A percentile compares a stretch with the other conserved stretches of the same genome.
These are phyloP conservation scores for Araneus ventricosus DNA, from an alignment of 1,140 invertebrate species.

Conservation along the genomic window DNA sequence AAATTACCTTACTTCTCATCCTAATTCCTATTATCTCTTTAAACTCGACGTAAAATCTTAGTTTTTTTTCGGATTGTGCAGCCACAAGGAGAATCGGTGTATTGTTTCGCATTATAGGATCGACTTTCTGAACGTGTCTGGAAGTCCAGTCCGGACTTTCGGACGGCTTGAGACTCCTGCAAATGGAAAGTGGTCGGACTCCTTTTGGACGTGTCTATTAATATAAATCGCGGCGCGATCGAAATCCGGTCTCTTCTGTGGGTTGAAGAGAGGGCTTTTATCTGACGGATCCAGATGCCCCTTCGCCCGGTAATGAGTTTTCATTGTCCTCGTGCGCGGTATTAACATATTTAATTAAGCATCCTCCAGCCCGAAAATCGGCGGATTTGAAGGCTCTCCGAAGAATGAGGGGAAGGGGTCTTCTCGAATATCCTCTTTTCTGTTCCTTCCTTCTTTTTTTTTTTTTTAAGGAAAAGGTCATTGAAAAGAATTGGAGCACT, in stretches of 20 bases:
- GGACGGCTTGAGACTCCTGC: no score
- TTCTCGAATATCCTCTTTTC: background rate
- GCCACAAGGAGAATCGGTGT: no score
- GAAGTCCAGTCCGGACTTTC: no score
- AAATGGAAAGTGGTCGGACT: no score
- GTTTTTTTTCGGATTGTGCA: no score
- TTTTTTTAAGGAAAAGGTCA: no score
- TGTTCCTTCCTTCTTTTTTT: background rate
- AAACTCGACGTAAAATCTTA: no score
- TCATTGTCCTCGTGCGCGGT: slow-evolving; percentile 46
- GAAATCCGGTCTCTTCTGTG: background rate
- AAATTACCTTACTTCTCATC: no score
- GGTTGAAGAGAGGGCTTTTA: slow-evolving; percentile 9
- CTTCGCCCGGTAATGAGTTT: slow-evolving; percentile 55
- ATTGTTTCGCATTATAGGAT: no score
- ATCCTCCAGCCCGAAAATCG: background rate
- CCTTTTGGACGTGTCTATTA: background rate
- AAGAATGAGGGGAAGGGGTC: background rate
- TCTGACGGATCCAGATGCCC: slow-evolving; percentile 55
- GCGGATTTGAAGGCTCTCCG: background rate
- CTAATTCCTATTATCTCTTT: no score
- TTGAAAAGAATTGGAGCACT: background rate
- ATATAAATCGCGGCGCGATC: background rate
- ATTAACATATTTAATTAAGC: slow-evolving; percentile 67
- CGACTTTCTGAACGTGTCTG: no score